These are phyloP conservation scores for Gryllus bimaculatus DNA, from an alignment of 1,140 invertebrate genomes.

Conservation along the genomic window DNA sequence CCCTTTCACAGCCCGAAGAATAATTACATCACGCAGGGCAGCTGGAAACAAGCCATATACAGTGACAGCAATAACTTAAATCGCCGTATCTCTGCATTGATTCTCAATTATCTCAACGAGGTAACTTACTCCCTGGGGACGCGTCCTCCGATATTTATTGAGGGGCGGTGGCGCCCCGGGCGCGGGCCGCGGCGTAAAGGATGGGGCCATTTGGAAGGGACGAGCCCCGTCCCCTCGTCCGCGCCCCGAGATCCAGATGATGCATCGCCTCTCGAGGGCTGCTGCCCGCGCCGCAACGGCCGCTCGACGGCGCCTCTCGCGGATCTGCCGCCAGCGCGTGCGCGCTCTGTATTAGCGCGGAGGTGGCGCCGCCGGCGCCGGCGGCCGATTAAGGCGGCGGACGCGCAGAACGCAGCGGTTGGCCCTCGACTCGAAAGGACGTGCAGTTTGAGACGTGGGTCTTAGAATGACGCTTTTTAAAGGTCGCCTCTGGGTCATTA, in stretches of 20 bases:
- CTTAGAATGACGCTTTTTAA: no score
- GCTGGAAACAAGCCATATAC: background rate
- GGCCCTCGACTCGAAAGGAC: no score
- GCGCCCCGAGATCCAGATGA: background rate
- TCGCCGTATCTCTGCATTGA: background rate
- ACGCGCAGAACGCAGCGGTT: no score
- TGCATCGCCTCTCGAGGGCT: background rate
- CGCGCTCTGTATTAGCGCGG: no score
- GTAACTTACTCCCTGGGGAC: background rate
- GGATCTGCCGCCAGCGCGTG: background rate
- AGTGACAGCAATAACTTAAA: background rate
- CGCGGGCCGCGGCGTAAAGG: background rate
- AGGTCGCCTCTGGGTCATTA: no score
- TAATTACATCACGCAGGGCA: background rate
- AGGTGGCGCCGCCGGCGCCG: no score
- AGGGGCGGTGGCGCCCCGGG: no score
- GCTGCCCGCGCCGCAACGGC: no score
- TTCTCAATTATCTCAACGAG: background rate
- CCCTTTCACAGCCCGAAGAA: background rate
- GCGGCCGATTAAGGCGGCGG: no score
- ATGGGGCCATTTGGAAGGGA: background rate
- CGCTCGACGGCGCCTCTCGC: background rate
- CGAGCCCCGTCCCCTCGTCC: no score
- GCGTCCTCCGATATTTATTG: background rate
- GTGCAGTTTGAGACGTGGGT: no score